Evolutionary conservation across 2,113 vertebrate genomes (phyloP), one percentile per base, ranked within the genome.

Genomic region (Ageneiosus marmoratus): DNA sequence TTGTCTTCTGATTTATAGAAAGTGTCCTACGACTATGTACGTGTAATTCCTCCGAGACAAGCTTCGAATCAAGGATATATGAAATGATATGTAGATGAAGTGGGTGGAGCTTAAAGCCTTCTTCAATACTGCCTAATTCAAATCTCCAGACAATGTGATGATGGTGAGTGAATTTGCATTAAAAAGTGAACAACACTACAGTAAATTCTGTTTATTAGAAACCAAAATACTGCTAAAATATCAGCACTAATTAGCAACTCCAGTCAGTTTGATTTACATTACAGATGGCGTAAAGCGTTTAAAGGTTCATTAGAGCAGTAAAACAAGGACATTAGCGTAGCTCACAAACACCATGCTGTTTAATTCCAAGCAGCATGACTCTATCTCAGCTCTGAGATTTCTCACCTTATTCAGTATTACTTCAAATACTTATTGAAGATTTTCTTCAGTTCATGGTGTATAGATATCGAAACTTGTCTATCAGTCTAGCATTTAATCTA

Each of bases 231-330:
- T 70, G 37, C 37, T 70, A 70, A 70, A 70, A 44, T 13, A 70
- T n/a, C 20, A 44, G 22, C 34, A 44, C 37, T 41, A 44, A 44
- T 70, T 70, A 24, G 37, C 67, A 70, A 44, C 20, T 11, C 34
- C 3, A 44, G 37, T 44, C 65, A 5, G 37, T 11, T 44, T 70
- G 67, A 70, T 70, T 70, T 70, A 24, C 20, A 5, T 70, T 70
- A 70, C 67, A 70, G 67, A 70, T 44, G 67, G 20, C 10, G 22
- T n/a, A 70, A 70, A 70, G 10, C 20, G 37, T 13, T 70, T 70
- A 70, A 70, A 41, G 67, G 34, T 70, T 70, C 67, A 22, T 70
- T 70, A 70, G 20, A 44, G 67, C 67, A 44, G 22, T 70, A 44
- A 70, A 44, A 15, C 65, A 22, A 24, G 65, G 37, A 24, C 67